Percentiles rank a stretch among this genome's conserved stretches.
Conservation (phyloP, 2,797 vertebrate species). For the Alectoris magna region DNA sequence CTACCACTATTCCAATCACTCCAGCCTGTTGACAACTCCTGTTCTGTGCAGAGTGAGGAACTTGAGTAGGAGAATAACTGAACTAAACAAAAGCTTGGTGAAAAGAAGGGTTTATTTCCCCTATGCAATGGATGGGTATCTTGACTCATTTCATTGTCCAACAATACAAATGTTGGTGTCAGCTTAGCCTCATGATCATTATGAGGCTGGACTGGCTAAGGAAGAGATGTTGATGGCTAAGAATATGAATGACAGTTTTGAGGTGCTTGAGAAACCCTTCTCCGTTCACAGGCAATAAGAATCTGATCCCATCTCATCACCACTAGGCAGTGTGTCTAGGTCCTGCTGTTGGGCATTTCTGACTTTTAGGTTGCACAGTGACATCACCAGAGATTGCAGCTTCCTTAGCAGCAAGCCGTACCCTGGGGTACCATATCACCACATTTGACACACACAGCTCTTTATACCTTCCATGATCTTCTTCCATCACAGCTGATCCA, state of each 20-base stretch:
- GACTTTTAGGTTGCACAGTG: background rate
- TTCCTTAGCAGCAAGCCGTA: background rate
- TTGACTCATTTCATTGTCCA: background rate
- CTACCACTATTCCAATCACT: background rate
- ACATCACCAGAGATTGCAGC: background rate
- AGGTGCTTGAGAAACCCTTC: background rate
- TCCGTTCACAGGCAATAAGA: background rate
- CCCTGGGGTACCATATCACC: too few relatives aligned
- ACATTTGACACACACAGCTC: fast-evolving
- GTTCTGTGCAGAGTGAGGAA: background rate
- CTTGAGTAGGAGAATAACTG: background rate
- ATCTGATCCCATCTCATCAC: background rate
- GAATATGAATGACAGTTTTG: background rate
- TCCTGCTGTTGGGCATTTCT: background rate
- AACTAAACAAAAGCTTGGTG: background rate
- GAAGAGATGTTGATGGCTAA: background rate
- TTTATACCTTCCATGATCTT: fast-evolving
- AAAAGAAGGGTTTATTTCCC: background rate
- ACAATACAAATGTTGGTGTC: background rate
- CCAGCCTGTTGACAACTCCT: background rate
- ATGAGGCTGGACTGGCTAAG: background rate
- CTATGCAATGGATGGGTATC: background rate
- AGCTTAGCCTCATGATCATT: background rate
- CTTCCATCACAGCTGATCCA: background rate
- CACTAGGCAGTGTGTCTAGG: background rate